phyloP scores from a whole-genome alignment of 1,140 invertebrate genomes.

The Gryllus bimaculatus region DNA sequence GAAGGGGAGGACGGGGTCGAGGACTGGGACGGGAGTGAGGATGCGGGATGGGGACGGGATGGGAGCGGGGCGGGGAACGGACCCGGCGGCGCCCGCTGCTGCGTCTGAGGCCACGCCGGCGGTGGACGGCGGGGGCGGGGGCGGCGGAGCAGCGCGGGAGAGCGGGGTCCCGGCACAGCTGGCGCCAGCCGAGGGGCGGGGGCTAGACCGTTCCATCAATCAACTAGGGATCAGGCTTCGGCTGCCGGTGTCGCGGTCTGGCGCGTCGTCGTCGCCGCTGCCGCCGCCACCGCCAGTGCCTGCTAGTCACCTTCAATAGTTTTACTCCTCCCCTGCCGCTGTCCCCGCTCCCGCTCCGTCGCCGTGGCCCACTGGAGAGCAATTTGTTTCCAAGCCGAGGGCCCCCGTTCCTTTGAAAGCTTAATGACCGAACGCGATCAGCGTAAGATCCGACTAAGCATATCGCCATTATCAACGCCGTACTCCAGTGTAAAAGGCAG shows the following conservation, averaged over 20 bases:
- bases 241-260: background rate
- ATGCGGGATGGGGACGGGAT: no score
- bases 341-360: background rate
- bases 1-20: no score
- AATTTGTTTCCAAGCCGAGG: background rate
- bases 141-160: no score
- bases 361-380: background rate
- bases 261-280: background rate
- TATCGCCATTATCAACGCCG: background rate
- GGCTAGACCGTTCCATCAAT: constrained; percentile 3
- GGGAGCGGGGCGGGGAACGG: no score
- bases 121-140: no score
- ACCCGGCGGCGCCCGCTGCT: no score
- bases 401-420: background rate
- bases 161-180: no score
- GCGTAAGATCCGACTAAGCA: background rate
- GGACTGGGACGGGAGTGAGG: no score
- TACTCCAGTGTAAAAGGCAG: background rate
- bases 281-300: no score
- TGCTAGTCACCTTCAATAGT: background rate
- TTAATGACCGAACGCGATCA: background rate
- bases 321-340: background rate
- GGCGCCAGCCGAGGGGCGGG: no score
- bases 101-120: no score
- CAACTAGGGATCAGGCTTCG: background rate